phyloP scores from a whole-genome alignment of 1,140 invertebrate species.

The Drosophila santomea region DNA sequence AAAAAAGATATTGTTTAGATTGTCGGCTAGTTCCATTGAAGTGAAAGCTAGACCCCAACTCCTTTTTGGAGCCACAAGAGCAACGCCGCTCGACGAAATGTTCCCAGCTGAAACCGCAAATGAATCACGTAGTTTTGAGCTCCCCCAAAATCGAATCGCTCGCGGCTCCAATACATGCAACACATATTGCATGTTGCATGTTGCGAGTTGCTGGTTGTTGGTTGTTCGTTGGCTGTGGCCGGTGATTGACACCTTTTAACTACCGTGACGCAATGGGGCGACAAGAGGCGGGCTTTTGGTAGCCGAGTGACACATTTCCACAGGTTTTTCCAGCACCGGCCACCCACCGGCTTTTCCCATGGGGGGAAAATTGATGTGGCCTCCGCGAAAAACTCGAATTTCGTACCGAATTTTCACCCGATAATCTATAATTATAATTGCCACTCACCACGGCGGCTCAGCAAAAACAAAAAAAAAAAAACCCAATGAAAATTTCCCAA shows the following conservation, averaged over 20 bases:
- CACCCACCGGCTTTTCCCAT: slow-evolving; percentile 21
- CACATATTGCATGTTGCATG: slow-evolving; percentile 10
- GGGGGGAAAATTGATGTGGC: slow-evolving; percentile 30
- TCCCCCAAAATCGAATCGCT: background rate
- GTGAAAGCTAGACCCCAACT: background rate
- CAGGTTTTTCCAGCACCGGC: background rate
- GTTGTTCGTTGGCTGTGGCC: slow-evolving; percentile 2
- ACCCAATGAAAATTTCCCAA: slow-evolving; percentile 44
- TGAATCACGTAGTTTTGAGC: slow-evolving; percentile 11
- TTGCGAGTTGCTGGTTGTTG: background rate
- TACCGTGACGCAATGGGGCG: slow-evolving; percentile 63
- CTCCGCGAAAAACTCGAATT: slow-evolving; percentile 17
- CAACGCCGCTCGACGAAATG: background rate
- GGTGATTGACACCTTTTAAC: slow-evolving; percentile 75
- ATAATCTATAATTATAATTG: slow-evolving; percentile 71
- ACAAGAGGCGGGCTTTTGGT: slow-evolving; percentile 24
- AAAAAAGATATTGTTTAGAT: background rate
- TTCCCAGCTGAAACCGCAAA: slow-evolving; percentile 8
- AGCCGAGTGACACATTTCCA: slow-evolving; percentile 27
- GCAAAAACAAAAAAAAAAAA: background rate
- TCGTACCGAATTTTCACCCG: slow-evolving; percentile 41
- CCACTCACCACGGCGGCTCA: slow-evolving; percentile 12
- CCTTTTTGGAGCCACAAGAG: background rate
- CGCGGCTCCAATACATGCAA: slow-evolving; percentile 11
- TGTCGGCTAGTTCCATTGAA: background rate